A percentile compares a stretch with the other conserved stretches of the same genome.
phyloP scores from a whole-genome alignment of 2,888 invertebrate species.

The Phyto melanocephala region DNA sequence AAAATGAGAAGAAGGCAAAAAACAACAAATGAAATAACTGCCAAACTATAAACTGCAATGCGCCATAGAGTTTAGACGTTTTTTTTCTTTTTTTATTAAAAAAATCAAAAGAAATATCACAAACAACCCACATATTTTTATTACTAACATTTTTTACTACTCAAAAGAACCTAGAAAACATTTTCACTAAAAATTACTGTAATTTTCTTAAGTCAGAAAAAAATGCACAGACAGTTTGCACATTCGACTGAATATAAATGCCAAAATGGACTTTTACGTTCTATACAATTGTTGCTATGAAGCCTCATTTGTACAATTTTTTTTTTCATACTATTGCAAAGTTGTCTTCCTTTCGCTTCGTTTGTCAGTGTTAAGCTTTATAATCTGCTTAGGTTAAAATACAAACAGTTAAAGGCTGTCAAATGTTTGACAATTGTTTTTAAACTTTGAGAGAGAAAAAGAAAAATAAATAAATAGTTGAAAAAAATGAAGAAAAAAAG shows the following conservation, averaged over 20 bases:
- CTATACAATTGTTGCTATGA: constrained; percentile 15
- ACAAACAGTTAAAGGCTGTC: constrained; percentile 50
- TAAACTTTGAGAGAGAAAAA: background rate
- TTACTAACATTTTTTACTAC: constrained; percentile 10
- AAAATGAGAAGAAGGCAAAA: constrained; percentile 14
- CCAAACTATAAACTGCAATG: constrained; percentile 60
- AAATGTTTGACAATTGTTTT: constrained; percentile 56
- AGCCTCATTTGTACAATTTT: constrained; percentile 4
- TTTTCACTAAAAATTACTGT: constrained; percentile 35
- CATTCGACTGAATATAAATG: constrained; percentile 28
- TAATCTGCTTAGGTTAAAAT: constrained; percentile 63
- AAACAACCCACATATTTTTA: constrained; percentile 42
- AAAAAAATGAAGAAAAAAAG: background rate
- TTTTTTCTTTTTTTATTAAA: background rate
- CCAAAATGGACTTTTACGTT: constrained; percentile 56
- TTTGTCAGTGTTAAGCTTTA: constrained; percentile 48
- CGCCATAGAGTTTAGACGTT: constrained; percentile 39
- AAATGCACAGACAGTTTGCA: constrained; percentile 20
- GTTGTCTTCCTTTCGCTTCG: background rate
- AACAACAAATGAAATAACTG: constrained; percentile 54
- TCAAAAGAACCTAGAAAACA: constrained; percentile 11
- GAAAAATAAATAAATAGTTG: background rate
- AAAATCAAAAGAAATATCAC: constrained; percentile 34
- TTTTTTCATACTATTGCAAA: background rate
- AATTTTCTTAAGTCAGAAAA: constrained; percentile 48